A percentile compares a stretch with the other conserved stretches of the same genome.
Evolutionary conservation across 2,888 invertebrate species (phyloP).

Genomic region (Parelbella ahira): DNA sequence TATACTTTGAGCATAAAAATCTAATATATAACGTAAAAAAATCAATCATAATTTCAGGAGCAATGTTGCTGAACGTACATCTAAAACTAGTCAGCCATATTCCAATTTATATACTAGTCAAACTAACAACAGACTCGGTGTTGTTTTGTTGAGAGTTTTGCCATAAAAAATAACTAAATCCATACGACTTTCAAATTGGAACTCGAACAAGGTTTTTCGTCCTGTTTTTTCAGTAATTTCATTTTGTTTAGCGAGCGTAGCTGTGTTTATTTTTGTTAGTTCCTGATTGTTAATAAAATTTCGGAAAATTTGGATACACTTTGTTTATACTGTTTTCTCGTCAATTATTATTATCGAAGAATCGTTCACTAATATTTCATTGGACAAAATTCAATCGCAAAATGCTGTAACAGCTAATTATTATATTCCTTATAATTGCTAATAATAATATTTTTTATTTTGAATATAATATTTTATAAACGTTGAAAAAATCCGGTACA

Average conservation of each 20-base stretch:
- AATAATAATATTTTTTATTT: too few species aligned
- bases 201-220: constrained; percentile 23
- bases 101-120: neutral
- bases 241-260: constrained; percentile 9
- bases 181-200: constrained; percentile 22
- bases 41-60: too few species aligned
- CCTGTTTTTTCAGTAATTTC: constrained; percentile 21
- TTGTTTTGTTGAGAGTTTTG: constrained; percentile 3
- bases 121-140: constrained; percentile 17
- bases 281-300: constrained; percentile 9
- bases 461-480: too few species aligned
- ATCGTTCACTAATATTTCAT: too few species aligned
- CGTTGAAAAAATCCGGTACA: neutral
- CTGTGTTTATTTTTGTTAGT: constrained; percentile 15
- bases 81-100: too few species aligned
- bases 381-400: too few species aligned
- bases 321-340: neutral
- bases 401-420: too few species aligned
- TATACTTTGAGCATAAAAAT: too few species aligned
- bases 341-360: too few species aligned
- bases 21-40: too few species aligned
- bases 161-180: constrained; percentile 21
- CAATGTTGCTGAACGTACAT: too few species aligned
- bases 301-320: neutral
- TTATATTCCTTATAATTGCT: too few species aligned